Evolutionary conservation across 2,113 vertebrate genomes (phyloP).

Genomic region (Seriola quinqueradiata): DNA sequence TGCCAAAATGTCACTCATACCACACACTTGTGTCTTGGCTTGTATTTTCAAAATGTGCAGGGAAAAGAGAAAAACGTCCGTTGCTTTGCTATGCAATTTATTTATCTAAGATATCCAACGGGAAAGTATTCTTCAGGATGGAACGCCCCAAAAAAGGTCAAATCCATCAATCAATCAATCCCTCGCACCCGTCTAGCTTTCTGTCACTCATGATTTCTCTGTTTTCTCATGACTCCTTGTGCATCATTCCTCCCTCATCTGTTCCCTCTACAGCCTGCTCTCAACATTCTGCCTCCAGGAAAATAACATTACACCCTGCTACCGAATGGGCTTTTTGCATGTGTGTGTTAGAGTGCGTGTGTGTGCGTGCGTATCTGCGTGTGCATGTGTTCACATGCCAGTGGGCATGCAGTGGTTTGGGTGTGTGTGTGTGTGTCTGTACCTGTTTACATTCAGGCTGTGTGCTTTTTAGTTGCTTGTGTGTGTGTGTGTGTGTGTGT

Average conservation of each 20-base stretch:
- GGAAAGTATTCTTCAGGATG: slow-evolving; percentile 25
- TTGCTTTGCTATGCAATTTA: slow-evolving; percentile 8
- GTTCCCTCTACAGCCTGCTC: slow-evolving; percentile 28
- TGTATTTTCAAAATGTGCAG: slow-evolving; percentile 23
- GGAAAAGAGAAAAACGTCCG: not conserved
- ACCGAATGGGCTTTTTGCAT: slow-evolving; percentile 23
- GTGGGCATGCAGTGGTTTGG: not conserved
- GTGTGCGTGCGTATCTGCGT: not conserved
- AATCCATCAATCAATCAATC: slow-evolving; percentile 38
- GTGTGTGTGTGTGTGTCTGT: slow-evolving; percentile 26
- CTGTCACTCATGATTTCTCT: slow-evolving; percentile 42
- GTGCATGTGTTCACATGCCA: slow-evolving; percentile 5
- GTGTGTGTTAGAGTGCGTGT: slow-evolving; percentile 1
- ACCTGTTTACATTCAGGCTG: slow-evolving; percentile 30
- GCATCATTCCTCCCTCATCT: slow-evolving; percentile 28
- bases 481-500: not conserved
- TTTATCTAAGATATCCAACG: slow-evolving; percentile 19
- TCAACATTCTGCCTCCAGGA: slow-evolving; percentile 57
- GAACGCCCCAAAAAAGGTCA: slow-evolving; percentile 47
- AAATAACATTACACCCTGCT: slow-evolving; percentile 55
- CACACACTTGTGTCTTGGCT: not conserved
- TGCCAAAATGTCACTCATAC: slow-evolving; percentile 36
- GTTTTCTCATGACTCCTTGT: slow-evolving; percentile 25
- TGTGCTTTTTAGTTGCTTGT: slow-evolving; percentile 2
- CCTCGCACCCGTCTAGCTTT: not conserved